A percentile compares a stretch with the other conserved stretches of the same genome.
Evolutionary conservation across 2,888 invertebrate species (phyloP).

Genomic region (Adineta ricciae): DNA sequence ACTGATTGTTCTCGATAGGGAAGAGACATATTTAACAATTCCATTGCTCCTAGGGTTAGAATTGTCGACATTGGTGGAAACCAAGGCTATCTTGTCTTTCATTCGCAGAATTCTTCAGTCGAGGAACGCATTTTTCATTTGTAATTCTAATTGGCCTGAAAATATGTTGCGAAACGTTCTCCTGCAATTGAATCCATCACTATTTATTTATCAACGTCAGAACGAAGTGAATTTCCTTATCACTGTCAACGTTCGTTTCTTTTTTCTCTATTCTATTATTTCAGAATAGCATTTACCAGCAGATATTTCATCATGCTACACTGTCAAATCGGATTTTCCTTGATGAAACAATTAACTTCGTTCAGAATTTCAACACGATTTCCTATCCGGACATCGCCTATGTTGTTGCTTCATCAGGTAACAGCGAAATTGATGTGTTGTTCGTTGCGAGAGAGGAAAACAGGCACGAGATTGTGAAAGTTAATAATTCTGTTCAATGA

Average conservation of each 20-base stretch:
- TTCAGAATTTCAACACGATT: too few species aligned
- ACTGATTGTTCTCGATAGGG: not conserved
- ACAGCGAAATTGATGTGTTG: not conserved
- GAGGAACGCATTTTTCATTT: not conserved
- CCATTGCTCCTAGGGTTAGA: not conserved
- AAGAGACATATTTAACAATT: not conserved
- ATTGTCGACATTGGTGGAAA: too few species aligned
- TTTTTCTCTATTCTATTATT: not conserved
- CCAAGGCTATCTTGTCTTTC: not conserved
- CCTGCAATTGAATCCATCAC: not conserved
- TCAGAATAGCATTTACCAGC: not conserved
- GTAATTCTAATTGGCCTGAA: constrained; percentile 1
- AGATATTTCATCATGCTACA: not conserved
- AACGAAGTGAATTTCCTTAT: not conserved
- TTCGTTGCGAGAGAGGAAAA: not conserved
- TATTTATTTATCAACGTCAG: not conserved
- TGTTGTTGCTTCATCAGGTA: constrained; percentile 29
- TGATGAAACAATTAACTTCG: not conserved
- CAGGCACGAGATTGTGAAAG: too few species aligned
- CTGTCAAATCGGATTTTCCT: not conserved
- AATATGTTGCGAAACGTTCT: not conserved
- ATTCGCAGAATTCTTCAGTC: not conserved
- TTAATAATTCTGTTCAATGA: too few species aligned
- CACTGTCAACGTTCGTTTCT: too few species aligned
- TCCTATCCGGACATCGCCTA: constrained; percentile 24